Evolutionary conservation across 2,888 invertebrate genomes (phyloP), one percentile per base, ranked within the genome.

Genomic region (Sepiola atlantica): DNA sequence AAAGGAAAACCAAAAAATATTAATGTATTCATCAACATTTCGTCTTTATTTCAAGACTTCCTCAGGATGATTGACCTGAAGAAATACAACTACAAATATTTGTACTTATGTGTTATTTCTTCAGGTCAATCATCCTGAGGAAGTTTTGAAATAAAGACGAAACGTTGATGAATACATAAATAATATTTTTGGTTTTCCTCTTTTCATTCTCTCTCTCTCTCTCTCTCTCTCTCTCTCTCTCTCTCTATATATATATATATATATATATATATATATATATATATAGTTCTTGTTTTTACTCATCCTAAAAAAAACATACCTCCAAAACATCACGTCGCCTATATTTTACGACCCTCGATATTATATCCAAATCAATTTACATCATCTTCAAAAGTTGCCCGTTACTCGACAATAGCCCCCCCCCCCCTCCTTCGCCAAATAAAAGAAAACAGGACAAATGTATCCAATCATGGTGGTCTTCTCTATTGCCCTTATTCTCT

Each of bases 201-300:
- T n/a, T 57, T 20, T 57, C 20, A 21, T 6, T 57, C 24, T 57
- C 18, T 57, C 24, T 57, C 24, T 57, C 57, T 57, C 57, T 16
- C 57, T 20, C 57, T 57, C 57, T 57, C 16, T 57, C 20, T 57
- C 57, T 57, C 57, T 57, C 57, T 0, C 20, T 57, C 10, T 57
- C 0, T 57, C 6, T 77, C 1, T n/a, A n/a, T n/a, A 77, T 77
- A n/a, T 77, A 77, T 77, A 77, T 32, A 77, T 16, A 16, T n/a
- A n/a, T 77, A 77, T 77, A 77, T n/a, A 77, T n/a, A 77, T n/a
- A 77, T n/a, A 77, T 77, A 77, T 77, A n/a, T 77, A n/a, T 45
- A 45, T 45, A 45, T 45, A 45, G n/a, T 32, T 12, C 3, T 2
- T n/a, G 0, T 77, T n/a, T 77, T 77, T 77, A 77, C n/a, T 77